Evolutionary conservation across 2,797 vertebrate species (phyloP), one percentile per base, ranked within the genome.

Genomic region (Acipenser ruthenus): DNA sequence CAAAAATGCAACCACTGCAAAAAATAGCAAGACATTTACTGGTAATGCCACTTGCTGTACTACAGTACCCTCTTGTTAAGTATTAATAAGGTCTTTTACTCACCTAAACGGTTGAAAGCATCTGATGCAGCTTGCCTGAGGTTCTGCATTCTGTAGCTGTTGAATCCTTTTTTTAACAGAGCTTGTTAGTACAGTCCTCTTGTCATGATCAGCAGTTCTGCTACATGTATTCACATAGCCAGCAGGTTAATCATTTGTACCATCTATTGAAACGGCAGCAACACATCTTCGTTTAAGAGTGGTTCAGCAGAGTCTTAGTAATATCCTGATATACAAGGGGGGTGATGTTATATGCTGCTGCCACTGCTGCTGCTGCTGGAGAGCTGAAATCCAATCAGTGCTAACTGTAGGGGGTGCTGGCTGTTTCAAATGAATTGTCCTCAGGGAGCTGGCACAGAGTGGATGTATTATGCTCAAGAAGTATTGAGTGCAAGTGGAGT

Each of bases 51-150:
- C 23, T 37, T 37, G 23, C 23, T 37, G 23, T 37, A 37, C 23
- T 37, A 37, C 23, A 37, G 23, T 37, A 37, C 23, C 23, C 23
- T 37, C 23, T 37, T 37, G 23, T 18, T 6, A 18, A 8, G 48
- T 23, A 15, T 58, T 23, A 47, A 18, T 12, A 6, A 62, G n/a
- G 23, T 8, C 61, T 60, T 67, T 10, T 60, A 77, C 84, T 83
- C 74, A 87, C 85, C 83, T 72, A 87, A 71, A 9, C 82, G 82
- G 69, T 80, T 80, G 72, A 87, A 85, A 60, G 81, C 83, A 75
- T 85, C 82, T 18, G 81, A 80, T 62, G 83, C 84, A 67, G 81
- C 83, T 58, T 85, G 83, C 52, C 83, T 75, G 69, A 87, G 78
- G 71, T 82, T 87, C 79, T 87, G 81, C 85, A 87, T 87, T 68